phyloP scores from a whole-genome alignment of 2,888 invertebrate genomes.

The Drosophila multiciliata region DNA sequence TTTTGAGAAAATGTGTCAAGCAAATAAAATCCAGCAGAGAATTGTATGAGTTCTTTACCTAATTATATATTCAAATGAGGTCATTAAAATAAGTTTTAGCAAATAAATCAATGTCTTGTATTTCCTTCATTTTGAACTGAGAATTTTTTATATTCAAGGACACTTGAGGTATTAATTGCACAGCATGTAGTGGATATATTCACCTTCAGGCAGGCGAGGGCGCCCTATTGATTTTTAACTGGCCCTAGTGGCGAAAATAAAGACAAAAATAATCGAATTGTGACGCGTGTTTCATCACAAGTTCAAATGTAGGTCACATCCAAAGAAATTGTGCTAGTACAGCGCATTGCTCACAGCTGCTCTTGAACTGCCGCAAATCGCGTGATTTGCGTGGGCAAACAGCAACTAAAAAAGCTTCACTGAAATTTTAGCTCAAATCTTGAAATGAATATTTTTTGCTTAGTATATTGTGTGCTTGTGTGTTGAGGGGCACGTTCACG shows the following conservation, averaged over 20 bases:
- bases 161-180: conserved; percentile 12
- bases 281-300: conserved; percentile 50
- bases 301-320: conserved; percentile 76
- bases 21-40: neutral
- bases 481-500: conserved; percentile 59
- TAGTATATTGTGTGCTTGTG: conserved; percentile 9
- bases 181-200: conserved; percentile 40
- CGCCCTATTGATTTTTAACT: conserved; percentile 61
- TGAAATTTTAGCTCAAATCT: conserved; percentile 40
- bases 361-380: conserved; percentile 68
- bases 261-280: conserved; percentile 34
- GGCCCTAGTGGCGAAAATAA: neutral
- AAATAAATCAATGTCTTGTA: neutral
- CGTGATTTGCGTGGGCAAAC: conserved; percentile 65
- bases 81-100: conserved; percentile 5
- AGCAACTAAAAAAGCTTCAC: conserved; percentile 42
- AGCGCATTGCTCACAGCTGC: conserved; percentile 59
- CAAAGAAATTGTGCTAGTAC: conserved; percentile 51
- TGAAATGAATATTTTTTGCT: conserved; percentile 30
- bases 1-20: neutral
- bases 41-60: neutral
- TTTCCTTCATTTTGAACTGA: conserved; percentile 5
- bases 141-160: conserved; percentile 13
- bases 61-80: neutral
- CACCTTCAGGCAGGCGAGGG: conserved; percentile 40